Conservation (phyloP, 2,797 vertebrate species). For the Cuniculus paca region DNA sequence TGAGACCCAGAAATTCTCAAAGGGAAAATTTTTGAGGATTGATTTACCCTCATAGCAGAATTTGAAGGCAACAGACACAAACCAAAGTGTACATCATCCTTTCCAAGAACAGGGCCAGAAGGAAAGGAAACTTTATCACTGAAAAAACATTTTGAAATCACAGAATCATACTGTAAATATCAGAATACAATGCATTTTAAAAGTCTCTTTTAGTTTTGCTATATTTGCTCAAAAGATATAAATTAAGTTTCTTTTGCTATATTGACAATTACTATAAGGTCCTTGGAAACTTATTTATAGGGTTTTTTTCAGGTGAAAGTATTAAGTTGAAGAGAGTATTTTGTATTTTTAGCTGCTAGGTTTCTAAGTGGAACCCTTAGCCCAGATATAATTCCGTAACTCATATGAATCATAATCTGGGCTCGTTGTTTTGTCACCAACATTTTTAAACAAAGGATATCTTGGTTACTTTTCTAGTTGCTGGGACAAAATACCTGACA, state of each 20-base stretch:
- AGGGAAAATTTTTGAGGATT: not conserved
- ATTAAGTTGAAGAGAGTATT: not conserved
- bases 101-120: not conserved
- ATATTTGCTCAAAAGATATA: not conserved
- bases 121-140: not conserved
- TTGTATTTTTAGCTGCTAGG: not conserved
- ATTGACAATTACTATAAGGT: not conserved
- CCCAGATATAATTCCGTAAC: not conserved
- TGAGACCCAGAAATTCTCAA: not conserved
- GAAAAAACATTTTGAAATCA: not conserved
- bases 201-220: slow-evolving; percentile 31
- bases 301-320: not conserved
- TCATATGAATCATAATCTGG: not conserved
- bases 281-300: not conserved
- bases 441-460: too few relatives aligned
- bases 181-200: not conserved
- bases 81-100: not conserved
- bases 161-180: not conserved
- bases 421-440: not conserved
- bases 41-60: not conserved
- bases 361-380: not conserved
- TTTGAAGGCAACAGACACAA: slow-evolving; percentile 10
- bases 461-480: too few relatives aligned
- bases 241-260: not conserved
- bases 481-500: too few relatives aligned